These are phyloP conservation scores for Channa striata DNA, from an alignment of 2,797 vertebrate species.

Conservation along the genomic window DNA sequence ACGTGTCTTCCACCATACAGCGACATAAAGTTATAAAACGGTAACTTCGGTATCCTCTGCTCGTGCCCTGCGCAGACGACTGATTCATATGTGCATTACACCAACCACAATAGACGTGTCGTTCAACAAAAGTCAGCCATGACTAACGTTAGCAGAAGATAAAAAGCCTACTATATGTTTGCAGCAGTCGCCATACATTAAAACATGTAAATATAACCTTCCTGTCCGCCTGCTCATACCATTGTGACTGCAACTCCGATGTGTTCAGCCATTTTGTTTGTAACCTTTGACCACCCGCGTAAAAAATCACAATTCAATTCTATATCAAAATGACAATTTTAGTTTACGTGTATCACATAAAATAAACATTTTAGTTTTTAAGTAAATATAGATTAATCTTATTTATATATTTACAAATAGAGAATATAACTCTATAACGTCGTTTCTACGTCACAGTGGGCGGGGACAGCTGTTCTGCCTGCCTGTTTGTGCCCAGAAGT, in stretches of 20 bases:
- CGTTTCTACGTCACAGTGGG: slow-evolving; percentile 11
- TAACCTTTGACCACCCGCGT: slow-evolving; percentile 79
- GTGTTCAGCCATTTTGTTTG: slow-evolving; percentile 80
- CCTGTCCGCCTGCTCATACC: background rate
- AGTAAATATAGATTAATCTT: accelerated
- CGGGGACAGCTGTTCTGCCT: background rate
- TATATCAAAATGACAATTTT: accelerated
- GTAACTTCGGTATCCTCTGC: background rate
- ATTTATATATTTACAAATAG: background rate
- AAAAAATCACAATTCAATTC: slow-evolving; percentile 25
- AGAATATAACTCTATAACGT: background rate
- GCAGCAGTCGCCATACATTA: background rate
- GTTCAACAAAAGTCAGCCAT: background rate
- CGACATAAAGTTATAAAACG: background rate
- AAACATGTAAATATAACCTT: slow-evolving; percentile 16
- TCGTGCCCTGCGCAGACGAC: background rate
- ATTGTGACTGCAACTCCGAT: accelerated
- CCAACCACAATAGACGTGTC: background rate
- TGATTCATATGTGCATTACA: background rate
- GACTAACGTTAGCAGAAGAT: background rate
- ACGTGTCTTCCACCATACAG: background rate
- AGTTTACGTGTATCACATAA: accelerated
- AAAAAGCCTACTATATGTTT: background rate
- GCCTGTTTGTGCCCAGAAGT: too few species aligned
- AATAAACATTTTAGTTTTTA: background rate